Evolutionary conservation across 2,797 vertebrate species (phyloP), one percentile per base, ranked within the genome.

Genomic region (Kryptolebias ocellatus): DNA sequence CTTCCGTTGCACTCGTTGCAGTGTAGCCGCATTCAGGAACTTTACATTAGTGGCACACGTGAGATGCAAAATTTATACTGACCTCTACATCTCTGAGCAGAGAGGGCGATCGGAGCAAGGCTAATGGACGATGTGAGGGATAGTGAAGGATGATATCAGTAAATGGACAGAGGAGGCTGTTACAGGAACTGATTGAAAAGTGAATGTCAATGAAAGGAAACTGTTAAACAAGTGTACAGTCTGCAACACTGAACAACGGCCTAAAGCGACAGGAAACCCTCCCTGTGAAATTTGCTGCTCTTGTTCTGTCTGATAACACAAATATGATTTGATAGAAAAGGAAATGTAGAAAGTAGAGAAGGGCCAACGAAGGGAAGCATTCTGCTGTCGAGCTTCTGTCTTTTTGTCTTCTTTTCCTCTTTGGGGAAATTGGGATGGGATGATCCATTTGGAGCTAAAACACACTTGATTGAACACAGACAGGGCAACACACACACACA

Each of bases 21-120:
- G 42, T 62, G 29, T 47, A 52, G 71, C 49, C 63, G 39, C 11
- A 39, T 66, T 76, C 29, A 42, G 56, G 67, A 28, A 1, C 11
- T 9, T 24, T 65, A 49, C 64, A 27, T 63, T 45, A 72, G 71
- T 53, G 15, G 1, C 47, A 47, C 54, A 71, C 55, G 72, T 9
- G 55, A 65, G 70, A 70, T 51, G 45, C 63, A 55, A 72, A 74
- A 87, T 87, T 86, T 84, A 76, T 37, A 55, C n/a, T 42, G 66
- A 66, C 39, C 64, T 56, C 55, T 69, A 57, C 24, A 42, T 56
- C 50, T 79, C 55, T 55, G 31, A 12, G 24, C 69, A 67, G 16
- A 14, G 53, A 66, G 46, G 29, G 53, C 67, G 68, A 46, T 39
- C 68, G 57, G 28, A 74, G 78, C 42, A 67, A 76, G 67, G 20